A percentile compares a stretch with the other conserved stretches of the same genome.
These are phyloP conservation scores for Tetraneura akinire DNA, from an alignment of 1,140 invertebrate genomes.

Conservation along the genomic window DNA sequence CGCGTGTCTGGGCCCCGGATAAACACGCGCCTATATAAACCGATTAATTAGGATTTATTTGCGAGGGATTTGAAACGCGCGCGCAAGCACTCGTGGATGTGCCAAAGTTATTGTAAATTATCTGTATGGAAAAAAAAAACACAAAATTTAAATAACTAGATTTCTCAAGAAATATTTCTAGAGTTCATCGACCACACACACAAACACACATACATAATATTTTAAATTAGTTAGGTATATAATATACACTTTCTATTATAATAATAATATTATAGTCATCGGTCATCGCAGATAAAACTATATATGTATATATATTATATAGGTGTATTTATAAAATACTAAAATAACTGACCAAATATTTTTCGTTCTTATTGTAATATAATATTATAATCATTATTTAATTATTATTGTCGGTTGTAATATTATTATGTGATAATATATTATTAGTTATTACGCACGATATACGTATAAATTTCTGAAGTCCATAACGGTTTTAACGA, in stretches of 20 bases:
- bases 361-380: too few relatives aligned
- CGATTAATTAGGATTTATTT: constrained; percentile 38
- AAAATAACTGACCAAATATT: too few relatives aligned
- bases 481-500: not conserved
- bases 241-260: not conserved
- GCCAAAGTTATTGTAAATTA: not conserved
- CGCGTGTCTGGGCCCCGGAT: too few relatives aligned
- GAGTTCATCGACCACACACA: constrained; percentile 41
- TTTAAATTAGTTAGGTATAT: too few relatives aligned
- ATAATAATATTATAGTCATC: not conserved
- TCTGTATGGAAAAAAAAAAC: not conserved
- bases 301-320: too few relatives aligned
- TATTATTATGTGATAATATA: too few relatives aligned
- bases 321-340: too few relatives aligned
- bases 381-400: too few relatives aligned
- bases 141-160: constrained; percentile 47
- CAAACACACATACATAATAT: too few relatives aligned
- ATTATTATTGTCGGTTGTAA: too few relatives aligned
- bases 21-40: not conserved
- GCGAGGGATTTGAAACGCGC: not conserved
- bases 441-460: too few relatives aligned
- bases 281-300: not conserved
- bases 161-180: constrained; percentile 46
- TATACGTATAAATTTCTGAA: too few relatives aligned
- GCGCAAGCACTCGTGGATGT: not conserved